Evolutionary conservation across 1,140 invertebrate species (phyloP).

Genomic region (Asobara japonica): DNA sequence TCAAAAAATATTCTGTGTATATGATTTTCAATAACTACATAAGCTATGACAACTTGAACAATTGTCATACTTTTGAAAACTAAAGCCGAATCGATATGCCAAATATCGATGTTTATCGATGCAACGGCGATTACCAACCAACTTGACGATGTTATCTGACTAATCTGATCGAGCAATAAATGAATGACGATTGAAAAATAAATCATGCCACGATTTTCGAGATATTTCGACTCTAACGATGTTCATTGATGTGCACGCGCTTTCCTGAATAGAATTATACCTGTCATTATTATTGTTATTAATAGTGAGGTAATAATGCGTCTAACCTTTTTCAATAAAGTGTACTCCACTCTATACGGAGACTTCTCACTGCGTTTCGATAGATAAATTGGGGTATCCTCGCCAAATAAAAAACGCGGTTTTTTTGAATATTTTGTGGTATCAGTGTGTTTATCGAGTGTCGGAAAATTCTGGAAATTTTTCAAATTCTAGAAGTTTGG

Average conservation of each 20-base stretch:
- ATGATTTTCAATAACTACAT: too few species aligned
- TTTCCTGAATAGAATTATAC: not conserved
- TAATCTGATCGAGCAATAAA: too few species aligned
- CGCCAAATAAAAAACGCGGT: constrained; percentile 45
- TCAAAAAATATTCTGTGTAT: too few species aligned
- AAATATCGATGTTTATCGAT: too few species aligned
- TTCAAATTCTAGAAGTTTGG: constrained; percentile 32
- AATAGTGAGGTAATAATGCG: not conserved
- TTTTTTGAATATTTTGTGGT: constrained; percentile 49
- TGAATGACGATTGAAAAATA: too few species aligned
- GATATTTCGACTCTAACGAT: too few species aligned
- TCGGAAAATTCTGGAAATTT: not conserved
- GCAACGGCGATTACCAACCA: too few species aligned
- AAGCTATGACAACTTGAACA: too few species aligned
- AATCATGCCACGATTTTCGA: too few species aligned
- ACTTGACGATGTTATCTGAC: too few species aligned
- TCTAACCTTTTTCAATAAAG: constrained; percentile 35
- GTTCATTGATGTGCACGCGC: not conserved
- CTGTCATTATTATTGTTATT: not conserved
- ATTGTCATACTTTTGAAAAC: too few species aligned
- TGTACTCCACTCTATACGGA: constrained; percentile 45
- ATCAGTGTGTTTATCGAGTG: constrained; percentile 34
- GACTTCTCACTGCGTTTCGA: constrained; percentile 32
- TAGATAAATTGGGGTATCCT: constrained; percentile 49
- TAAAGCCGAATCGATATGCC: too few species aligned